Evolutionary conservation across 1,140 invertebrate species (phyloP), one percentile per base, ranked within the genome.

Genomic region (Drosophila teissieri): DNA sequence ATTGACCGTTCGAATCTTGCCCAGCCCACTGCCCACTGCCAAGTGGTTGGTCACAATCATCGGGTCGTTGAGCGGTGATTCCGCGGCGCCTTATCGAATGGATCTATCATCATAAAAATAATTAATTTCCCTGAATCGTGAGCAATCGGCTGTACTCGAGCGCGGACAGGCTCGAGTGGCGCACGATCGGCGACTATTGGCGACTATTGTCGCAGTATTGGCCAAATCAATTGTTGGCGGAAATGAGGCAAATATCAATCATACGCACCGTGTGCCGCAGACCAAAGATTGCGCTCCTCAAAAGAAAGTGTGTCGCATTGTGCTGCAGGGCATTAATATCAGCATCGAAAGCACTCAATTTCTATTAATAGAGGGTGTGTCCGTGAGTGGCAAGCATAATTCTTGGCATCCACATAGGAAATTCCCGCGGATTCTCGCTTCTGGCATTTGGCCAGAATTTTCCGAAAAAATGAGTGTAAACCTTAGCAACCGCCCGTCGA

Each of bases 211-310:
- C 45, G 14, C 62, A 65, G 19, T 76, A 58, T 76, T 76, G 46
- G 62, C 62, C 73, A 60, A 69, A 78, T 77, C 73, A 77, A 68
- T 77, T 76, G 62, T 39, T 27, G 46, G 62, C 77, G 62, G 46
- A 74, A 81, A 64, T 81, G 52, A 74, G 44, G 36, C 8, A 51
- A 39, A 76, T 70, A 88, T 88, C 81, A 83, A 84, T 89, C 84
- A 88, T 89, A 89, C 83, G 83, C 63, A 77, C 44, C 19, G 82
- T 75, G 46, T 10, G 61, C 40, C 67, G 10, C 57, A 39, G 48
- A 19, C 1, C 22, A 64, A 45, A 44, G 68, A 77, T 75, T 69
- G 54, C 52, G 70, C 44, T 53, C 37, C 10, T 22, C 49, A 31
- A 37, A 68, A 61, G 56, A 82, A 81, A 82, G 69, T 67, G 56